Evolutionary conservation across 2,113 vertebrate species (phyloP).

Genomic region (Meleagris gallopavo): DNA sequence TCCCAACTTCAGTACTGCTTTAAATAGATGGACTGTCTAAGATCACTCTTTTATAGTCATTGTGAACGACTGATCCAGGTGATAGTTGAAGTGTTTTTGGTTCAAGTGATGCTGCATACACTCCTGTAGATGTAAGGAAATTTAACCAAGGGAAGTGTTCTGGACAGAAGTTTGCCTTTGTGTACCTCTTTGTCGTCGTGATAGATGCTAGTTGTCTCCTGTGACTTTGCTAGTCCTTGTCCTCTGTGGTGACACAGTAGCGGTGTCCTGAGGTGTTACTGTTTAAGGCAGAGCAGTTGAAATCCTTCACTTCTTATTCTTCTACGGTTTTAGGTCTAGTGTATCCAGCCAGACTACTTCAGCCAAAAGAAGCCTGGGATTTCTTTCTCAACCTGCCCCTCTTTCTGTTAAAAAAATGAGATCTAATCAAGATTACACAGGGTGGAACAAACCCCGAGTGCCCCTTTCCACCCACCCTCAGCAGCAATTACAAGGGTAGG

Average conservation of each 20-base stretch:
- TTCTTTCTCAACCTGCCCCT: conserved; percentile 92
- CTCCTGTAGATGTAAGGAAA: no score
- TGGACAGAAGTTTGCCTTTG: not conserved
- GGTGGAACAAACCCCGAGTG: conserved; percentile 93
- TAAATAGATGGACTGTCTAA: not conserved
- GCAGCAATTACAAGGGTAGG: conserved; percentile 93
- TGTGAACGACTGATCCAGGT: not conserved
- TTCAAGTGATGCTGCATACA: not conserved
- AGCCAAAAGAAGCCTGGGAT: conserved; percentile 90
- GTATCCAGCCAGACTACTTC: conserved; percentile 81
- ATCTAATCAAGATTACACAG: conserved; percentile 90
- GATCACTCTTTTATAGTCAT: not conserved
- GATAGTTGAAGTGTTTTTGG: not conserved
- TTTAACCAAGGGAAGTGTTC: no score
- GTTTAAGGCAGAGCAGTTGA: not conserved
- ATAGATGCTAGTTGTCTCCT: not conserved
- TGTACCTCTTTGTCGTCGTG: not conserved
- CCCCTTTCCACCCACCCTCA: conserved; percentile 87
- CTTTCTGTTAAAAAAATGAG: conserved; percentile 92
- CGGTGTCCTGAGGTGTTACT: not conserved
- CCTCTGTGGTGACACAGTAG: not conserved
- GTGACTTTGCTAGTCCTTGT: not conserved
- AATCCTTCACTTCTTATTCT: not conserved
- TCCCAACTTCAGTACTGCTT: not conserved
- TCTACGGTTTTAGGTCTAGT: conserved; percentile 77